Base-by-base conservation (phyloP, 2,888 invertebrate species). In the Encarsia formosa region DNA sequence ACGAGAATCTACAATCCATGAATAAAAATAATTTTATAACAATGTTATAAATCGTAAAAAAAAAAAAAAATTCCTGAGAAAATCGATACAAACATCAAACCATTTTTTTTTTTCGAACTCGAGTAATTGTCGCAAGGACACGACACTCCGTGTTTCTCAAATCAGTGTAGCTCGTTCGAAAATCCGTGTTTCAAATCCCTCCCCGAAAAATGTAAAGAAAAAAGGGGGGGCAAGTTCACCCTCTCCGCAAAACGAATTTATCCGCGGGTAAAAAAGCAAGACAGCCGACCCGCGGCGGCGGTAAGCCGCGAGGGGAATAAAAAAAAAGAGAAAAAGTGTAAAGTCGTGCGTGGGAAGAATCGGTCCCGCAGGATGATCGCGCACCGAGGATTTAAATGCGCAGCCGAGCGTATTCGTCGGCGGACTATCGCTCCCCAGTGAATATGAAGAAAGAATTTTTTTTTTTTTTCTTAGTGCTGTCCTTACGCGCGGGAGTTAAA, bases 301-400 rank as follows among this genome's bases (percentile, higher is more conserved):
- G 60, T 59, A 61, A 62, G 59, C 58, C 67, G 68, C 70, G 68
- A 70, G 67, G 70, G 68, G 71, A 71, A 71, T 71, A 72, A 70
- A 73, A 73, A 69, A 70, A 69, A 71, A 72, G 72, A 73, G 71
- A 69, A 71, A 72, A 73, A 73, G 70, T 73, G 71, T 72, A 73
- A 72, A 73, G n/a, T 73, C 72, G 72, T 71, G 71, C 72, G 71
- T 70, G 72, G 71, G 70, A 70, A 70, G 66, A 71, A 73, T 72
- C 65, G 70, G 63, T 73, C 72, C 72, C 72, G n/a, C n/a, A 58
- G 63, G 63, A 58, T 61, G 59, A 62, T 63, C 62, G 59, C 61
- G 60, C 51, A 52, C 59, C 59, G 60, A 67, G 66, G 71, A 72
- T 72, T 72, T 68, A 70, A 71, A 72, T 71, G 71, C 66, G 66